Conservation (phyloP, 1,140 invertebrate species). For the Halictus rubicundus region DNA sequence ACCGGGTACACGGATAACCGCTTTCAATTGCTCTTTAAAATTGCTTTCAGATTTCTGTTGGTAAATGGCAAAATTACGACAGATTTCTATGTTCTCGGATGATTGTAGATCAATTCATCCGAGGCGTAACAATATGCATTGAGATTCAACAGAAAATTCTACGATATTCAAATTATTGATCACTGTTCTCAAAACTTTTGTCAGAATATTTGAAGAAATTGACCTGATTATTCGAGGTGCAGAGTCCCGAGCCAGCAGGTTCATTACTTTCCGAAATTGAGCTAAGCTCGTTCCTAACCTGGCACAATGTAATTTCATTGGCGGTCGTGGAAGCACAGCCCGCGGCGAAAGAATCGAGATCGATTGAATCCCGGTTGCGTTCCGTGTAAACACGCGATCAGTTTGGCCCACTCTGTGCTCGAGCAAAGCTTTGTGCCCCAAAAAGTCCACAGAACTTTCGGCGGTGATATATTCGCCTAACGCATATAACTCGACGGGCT, state of each 20-base stretch:
- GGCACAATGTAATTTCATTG: constrained; percentile 53
- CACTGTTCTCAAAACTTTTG: too few species aligned
- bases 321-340: constrained; percentile 25
- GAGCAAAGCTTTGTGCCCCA: background rate
- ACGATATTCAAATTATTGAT: too few species aligned
- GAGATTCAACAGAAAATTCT: too few species aligned
- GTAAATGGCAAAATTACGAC: too few species aligned
- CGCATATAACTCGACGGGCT: too few species aligned
- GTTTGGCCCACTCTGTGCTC: constrained; percentile 21
- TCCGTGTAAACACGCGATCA: constrained; percentile 46
- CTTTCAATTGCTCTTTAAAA: too few species aligned
- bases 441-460: background rate
- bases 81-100: too few species aligned
- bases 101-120: too few species aligned
- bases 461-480: constrained; percentile 1
- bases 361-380: constrained; percentile 49
- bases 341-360: constrained; percentile 52
- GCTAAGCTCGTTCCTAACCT: constrained; percentile 46
- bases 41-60: too few species aligned
- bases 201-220: too few species aligned
- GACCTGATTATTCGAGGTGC: background rate
- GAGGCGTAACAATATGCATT: too few species aligned
- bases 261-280: background rate
- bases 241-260: background rate
- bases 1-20: too few species aligned